phyloP scores from a whole-genome alignment of 1,140 invertebrate genomes.

The Drosophila albomicans region DNA sequence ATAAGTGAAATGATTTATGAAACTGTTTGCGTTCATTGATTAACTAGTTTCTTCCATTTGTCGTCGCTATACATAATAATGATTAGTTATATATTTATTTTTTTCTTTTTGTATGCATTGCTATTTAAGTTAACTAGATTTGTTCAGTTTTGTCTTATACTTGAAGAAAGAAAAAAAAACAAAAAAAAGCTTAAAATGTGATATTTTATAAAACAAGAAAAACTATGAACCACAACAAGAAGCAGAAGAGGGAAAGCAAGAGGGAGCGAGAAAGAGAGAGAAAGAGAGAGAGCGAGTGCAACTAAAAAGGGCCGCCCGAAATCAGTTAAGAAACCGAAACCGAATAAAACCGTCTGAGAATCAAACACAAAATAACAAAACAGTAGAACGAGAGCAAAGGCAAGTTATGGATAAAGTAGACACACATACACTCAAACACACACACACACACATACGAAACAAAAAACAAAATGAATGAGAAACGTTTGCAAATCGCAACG shows the following conservation, averaged over 20 bases:
- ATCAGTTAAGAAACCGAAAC: slow-evolving; percentile 40
- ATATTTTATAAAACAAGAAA: slow-evolving; percentile 82
- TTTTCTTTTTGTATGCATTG: slow-evolving; percentile 10
- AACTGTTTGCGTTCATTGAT: slow-evolving; percentile 27
- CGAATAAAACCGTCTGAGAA: slow-evolving; percentile 29
- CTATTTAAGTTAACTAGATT: slow-evolving; percentile 10
- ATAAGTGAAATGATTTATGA: slow-evolving; percentile 12
- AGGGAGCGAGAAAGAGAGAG: background rate
- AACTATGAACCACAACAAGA: slow-evolving; percentile 57
- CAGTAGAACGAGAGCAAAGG: slow-evolving; percentile 4
- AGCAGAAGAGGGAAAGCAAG: background rate
- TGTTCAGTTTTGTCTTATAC: slow-evolving; percentile 51
- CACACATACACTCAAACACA: slow-evolving; percentile 13
- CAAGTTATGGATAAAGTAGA: slow-evolving; percentile 9
- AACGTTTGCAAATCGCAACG: slow-evolving; percentile 7
- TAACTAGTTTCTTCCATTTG: slow-evolving; percentile 10
- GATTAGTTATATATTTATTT: background rate
- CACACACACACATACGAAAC: slow-evolving; percentile 17
- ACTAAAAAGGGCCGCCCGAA: slow-evolving; percentile 15
- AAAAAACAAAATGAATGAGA: slow-evolving; percentile 3
- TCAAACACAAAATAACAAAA: slow-evolving; percentile 26
- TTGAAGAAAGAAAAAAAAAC: slow-evolving; percentile 37
- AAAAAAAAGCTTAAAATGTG: slow-evolving; percentile 83
- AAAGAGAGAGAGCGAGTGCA: slow-evolving; percentile 24
- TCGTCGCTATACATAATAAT: slow-evolving; percentile 36